phyloP scores from a whole-genome alignment of 2,797 vertebrate genomes.

The Varecia variegata region DNA sequence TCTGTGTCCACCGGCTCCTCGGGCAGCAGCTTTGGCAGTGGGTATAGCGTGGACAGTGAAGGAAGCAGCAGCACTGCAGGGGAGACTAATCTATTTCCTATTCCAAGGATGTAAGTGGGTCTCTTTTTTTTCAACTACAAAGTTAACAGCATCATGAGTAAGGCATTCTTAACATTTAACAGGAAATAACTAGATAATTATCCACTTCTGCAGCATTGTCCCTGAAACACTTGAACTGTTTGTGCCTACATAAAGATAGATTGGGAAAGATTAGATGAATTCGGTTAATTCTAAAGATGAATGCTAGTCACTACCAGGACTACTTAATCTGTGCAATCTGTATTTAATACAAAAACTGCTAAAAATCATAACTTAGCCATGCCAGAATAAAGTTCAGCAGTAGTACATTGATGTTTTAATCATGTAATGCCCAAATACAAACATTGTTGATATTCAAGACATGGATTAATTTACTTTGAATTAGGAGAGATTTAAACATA shows the following conservation, averaged over 20 bases:
- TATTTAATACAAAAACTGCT: not conserved
- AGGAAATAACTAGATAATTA: constrained; percentile 1
- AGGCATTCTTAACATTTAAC: constrained; percentile 30
- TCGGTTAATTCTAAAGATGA: not conserved
- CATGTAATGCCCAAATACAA: not conserved
- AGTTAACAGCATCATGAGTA: constrained; percentile 49
- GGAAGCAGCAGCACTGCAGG: constrained; percentile 90
- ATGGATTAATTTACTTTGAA: not conserved
- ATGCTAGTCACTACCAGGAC: not conserved
- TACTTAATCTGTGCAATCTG: not conserved
- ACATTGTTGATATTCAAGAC: not conserved
- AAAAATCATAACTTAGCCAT: not conserved
- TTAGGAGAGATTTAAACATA: not conserved
- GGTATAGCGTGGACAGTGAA: constrained; percentile 92
- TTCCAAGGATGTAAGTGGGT: constrained; percentile 93
- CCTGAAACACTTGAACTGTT: constrained; percentile 25
- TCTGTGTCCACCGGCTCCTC: constrained; percentile 93
- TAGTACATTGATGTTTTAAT: not conserved
- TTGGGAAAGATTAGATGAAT: not conserved
- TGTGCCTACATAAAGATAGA: not conserved
- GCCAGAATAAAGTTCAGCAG: not conserved
- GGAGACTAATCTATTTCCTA: constrained; percentile 95
- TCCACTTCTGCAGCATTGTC: constrained; percentile 20
- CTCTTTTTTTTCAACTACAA: not conserved
- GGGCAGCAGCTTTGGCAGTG: constrained; percentile 91